Conservation (phyloP, 2,113 vertebrate species). For the Prinia subflava region DNA sequence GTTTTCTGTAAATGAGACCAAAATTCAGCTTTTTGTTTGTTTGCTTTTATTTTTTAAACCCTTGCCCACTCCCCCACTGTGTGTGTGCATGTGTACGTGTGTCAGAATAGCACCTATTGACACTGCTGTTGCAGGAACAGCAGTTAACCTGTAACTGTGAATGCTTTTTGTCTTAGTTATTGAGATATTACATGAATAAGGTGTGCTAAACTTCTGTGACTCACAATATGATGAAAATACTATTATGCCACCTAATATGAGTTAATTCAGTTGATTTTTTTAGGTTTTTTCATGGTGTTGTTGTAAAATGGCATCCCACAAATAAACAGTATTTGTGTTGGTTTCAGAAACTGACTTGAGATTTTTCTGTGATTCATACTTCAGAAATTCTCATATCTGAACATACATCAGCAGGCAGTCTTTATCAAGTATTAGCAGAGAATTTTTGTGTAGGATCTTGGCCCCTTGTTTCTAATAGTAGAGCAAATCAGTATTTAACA, state of each 20-base stretch:
- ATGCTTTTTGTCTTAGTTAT: constrained; percentile 56
- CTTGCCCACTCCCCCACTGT: fast-evolving
- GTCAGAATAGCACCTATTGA: constrained; percentile 22
- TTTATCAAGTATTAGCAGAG: neutral
- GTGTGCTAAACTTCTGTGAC: constrained; percentile 62
- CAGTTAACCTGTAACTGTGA: constrained; percentile 68
- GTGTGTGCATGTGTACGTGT: neutral
- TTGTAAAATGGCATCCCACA: constrained; percentile 69
- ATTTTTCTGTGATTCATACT: constrained; percentile 28
- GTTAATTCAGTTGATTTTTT: constrained; percentile 51
- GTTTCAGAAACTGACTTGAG: constrained; percentile 66
- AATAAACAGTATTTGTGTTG: constrained; percentile 78
- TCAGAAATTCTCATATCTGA: neutral
- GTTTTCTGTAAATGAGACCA: constrained; percentile 68
- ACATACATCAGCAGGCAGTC: neutral
- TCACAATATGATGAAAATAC: constrained; percentile 34
- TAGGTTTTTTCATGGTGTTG: constrained; percentile 65
- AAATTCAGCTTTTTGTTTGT: neutral
- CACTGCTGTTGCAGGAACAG: constrained; percentile 39
- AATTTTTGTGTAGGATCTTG: neutral
- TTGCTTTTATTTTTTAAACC: neutral
- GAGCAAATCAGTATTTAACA: neutral
- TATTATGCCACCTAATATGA: constrained; percentile 49
- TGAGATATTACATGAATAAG: constrained; percentile 42
- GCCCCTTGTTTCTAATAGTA: neutral